Base-by-base conservation (phyloP, 2,888 invertebrate genomes). In the Diplolepis rosae region DNA sequence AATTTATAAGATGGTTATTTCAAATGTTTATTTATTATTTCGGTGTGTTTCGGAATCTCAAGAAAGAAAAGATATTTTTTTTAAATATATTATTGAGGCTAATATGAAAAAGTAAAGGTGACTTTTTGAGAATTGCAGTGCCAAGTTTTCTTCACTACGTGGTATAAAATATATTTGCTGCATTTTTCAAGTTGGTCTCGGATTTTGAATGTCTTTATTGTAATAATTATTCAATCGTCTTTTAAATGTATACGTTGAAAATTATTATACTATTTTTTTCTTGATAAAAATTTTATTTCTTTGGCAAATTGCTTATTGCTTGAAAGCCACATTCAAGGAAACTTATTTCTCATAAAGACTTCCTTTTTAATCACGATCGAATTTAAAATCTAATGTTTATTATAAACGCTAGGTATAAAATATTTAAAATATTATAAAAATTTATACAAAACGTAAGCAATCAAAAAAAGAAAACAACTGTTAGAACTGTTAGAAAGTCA, bases 21-120 rank as follows among this genome's bases (percentile, higher is more conserved):
- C 4, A 27, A 42, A 27, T 61, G 39, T 61, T 61, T 61, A 61
- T 61, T 61, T 27, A 24, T n/a, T 39, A 42, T 42, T 61, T 61
- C 27, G 61, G 28, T 52, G 15, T 0, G n/a, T 52, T 39, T 61
- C 24, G 9, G 61, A 61, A 61, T 61, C 39, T 61, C 61, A 39
- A n/a, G 27, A 61, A 35, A 35, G 35, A 13, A 35, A 61, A 45
- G 24, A 61, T 24, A 61, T 61, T 24, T 61, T 42, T 61, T 61
- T 39, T 42, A 42, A 42, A n/a, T 9, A 39, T 51, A 24, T 7
- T 27, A 6, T 51, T 28, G 15, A 52, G 13, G 27, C n/a, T n/a
- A n/a, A 51, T 13, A 6, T 39, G n/a, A 52, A 24, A 61, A n/a
- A n/a, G 13, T 42, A 4, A 42, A 39, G 22, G 39, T 15, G n/a